Percentiles rank a stretch among this genome's conserved stretches.
Conservation (phyloP, 1,140 invertebrate species). For the Sinella curviseta region DNA sequence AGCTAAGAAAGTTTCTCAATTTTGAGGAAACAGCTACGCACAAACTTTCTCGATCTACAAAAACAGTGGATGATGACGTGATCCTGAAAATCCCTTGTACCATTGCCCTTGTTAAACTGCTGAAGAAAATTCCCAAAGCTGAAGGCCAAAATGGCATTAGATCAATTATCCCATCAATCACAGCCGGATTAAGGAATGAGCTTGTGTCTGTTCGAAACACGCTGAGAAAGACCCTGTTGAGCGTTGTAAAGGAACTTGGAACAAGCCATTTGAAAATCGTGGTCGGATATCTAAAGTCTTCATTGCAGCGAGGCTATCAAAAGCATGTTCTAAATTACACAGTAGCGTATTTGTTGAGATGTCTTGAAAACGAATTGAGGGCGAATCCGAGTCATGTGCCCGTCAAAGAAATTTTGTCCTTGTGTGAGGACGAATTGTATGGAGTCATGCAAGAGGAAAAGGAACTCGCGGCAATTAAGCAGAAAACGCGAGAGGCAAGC, state of each 20-base stretch:
- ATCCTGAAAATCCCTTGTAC: constrained; percentile 37
- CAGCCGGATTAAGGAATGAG: constrained; percentile 28
- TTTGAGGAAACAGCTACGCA: constrained; percentile 38
- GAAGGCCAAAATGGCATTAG: constrained; percentile 25
- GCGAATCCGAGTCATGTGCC: constrained; percentile 15
- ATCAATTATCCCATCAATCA: constrained; percentile 35
- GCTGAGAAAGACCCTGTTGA: constrained; percentile 33
- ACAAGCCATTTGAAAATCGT: constrained; percentile 24
- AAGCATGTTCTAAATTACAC: constrained; percentile 43
- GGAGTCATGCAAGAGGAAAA: constrained; percentile 43
- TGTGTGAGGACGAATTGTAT: constrained; percentile 41
- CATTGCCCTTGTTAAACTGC: constrained; percentile 33
- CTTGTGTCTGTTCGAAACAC: constrained; percentile 18
- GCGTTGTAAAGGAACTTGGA: constrained; percentile 21
- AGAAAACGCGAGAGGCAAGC: constrained; percentile 38
- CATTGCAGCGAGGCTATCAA: constrained; percentile 35
- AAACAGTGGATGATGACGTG: constrained; percentile 29
- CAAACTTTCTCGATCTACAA: constrained; percentile 28
- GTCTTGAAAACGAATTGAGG: constrained; percentile 23
- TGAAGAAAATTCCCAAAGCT: constrained; percentile 30
- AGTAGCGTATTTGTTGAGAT: constrained; percentile 16
- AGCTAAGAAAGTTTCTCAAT: constrained; percentile 29
- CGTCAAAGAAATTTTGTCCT: constrained; percentile 31
- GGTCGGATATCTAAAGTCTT: constrained; percentile 28
- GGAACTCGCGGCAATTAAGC: constrained; percentile 30